Percentiles rank a stretch among this genome's conserved stretches.
phyloP scores from a whole-genome alignment of 2,113 vertebrate species.

The Pseudopipra pipra region DNA sequence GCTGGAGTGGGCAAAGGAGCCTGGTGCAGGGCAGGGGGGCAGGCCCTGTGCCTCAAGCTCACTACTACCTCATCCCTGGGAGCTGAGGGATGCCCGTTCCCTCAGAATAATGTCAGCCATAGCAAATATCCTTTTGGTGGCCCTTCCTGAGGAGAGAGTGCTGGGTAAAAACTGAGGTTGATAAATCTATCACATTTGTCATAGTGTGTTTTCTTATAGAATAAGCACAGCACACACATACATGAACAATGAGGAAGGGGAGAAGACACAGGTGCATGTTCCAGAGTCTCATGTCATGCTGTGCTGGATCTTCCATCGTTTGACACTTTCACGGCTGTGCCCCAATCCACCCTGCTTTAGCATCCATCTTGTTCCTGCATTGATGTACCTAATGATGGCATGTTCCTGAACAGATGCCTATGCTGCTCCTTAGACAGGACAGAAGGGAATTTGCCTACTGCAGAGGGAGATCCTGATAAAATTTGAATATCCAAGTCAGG shows the following conservation, averaged over 20 bases:
- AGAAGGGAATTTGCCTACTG: not conserved
- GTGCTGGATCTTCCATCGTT: not conserved
- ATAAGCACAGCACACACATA: rapidly evolving
- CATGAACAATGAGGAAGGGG: not conserved
- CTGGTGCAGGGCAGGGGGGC: not conserved
- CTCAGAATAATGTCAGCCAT: not conserved
- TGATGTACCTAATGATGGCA: not conserved
- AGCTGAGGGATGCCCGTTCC: not conserved
- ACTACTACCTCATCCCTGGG: rapidly evolving
- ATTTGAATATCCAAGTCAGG: conserved; percentile 25
- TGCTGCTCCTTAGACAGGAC: not conserved
- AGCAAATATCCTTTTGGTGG: not conserved
- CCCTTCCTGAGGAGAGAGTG: not conserved
- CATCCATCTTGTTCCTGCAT: not conserved
- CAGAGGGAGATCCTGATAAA: not conserved
- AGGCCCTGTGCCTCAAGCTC: not conserved
- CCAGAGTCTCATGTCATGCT: rapidly evolving
- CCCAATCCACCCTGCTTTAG: not conserved
- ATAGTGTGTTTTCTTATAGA: not conserved
- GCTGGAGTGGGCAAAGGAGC: not conserved
- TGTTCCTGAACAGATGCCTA: not conserved
- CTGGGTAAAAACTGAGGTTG: not conserved
- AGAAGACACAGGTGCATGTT: not conserved
- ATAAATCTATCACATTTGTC: not conserved
- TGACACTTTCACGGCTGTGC: not conserved